A percentile compares a stretch with the other conserved stretches of the same genome.
Conservation (phyloP, 2,888 invertebrate species). For the Ophion costatus region DNA sequence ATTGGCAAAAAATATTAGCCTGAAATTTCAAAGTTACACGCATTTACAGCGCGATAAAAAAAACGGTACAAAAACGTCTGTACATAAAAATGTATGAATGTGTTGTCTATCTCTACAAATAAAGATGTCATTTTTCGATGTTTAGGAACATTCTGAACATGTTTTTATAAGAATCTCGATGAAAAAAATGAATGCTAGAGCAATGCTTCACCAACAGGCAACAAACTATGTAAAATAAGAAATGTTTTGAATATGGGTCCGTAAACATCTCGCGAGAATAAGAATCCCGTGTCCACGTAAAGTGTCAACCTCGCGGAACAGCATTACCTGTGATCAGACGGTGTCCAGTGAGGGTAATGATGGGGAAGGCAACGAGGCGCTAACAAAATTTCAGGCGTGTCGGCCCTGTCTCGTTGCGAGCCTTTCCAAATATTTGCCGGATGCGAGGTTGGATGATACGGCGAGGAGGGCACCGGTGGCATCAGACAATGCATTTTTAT, state of each 20-base stretch:
- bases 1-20: too few species aligned
- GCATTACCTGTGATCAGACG: conserved; percentile 77
- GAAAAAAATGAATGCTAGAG: too few species aligned
- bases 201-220: too few species aligned
- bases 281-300: background rate
- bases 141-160: too few species aligned
- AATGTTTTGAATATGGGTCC: background rate
- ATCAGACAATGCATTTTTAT: conserved; percentile 82
- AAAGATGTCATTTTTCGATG: too few species aligned
- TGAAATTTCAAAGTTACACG: too few species aligned
- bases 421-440: conserved; percentile 78
- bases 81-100: too few species aligned
- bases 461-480: conserved; percentile 78
- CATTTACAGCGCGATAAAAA: too few species aligned
- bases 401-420: conserved; percentile 85
- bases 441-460: conserved; percentile 77
- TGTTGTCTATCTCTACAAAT: too few species aligned
- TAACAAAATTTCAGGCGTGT: conserved; percentile 91
- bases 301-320: background rate
- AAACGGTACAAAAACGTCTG: too few species aligned
- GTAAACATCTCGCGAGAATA: background rate
- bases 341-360: conserved; percentile 80
- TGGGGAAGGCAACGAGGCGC: conserved; percentile 86
- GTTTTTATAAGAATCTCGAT: too few species aligned
- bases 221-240: background rate